Evolutionary conservation across 2,888 invertebrate genomes (phyloP).

Genomic region (Synanthedon myopaeformis): DNA sequence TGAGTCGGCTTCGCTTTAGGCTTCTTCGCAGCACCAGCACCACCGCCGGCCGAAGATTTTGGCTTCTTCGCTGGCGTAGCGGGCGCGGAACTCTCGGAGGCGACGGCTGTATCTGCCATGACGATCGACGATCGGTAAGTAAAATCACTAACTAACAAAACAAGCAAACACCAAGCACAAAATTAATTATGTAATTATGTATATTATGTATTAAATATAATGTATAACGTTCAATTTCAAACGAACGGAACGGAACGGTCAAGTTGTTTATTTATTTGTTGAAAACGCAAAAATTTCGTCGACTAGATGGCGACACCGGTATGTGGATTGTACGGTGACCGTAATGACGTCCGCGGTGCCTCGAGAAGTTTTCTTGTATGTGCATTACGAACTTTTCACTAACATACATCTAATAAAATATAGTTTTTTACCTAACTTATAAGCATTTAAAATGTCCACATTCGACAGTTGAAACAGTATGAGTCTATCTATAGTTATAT

Average conservation of each 20-base stretch:
- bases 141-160: too few relatives aligned
- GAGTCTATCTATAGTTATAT: background rate
- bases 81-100: slow-evolving; percentile 15
- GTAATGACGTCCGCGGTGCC: background rate
- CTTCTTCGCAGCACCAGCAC: slow-evolving; percentile 18
- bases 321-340: slow-evolving; percentile 1
- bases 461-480: background rate
- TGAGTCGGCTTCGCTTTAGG: slow-evolving; percentile 35
- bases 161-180: too few relatives aligned
- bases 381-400: slow-evolving; percentile 6
- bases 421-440: slow-evolving; percentile 5
- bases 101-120: too few relatives aligned
- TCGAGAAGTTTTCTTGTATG: slow-evolving; percentile 5
- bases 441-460: background rate
- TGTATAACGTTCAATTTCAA: slow-evolving; percentile 3
- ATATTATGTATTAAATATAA: too few relatives aligned
- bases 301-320: slow-evolving; percentile 1
- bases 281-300: slow-evolving; percentile 1
- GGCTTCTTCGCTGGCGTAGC: slow-evolving; percentile 28
- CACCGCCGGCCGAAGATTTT: slow-evolving; percentile 14
- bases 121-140: too few relatives aligned
- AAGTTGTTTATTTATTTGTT: background rate
- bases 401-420: slow-evolving; percentile 4
- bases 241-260: too few relatives aligned
- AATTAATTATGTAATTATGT: too few relatives aligned